phyloP scores from a whole-genome alignment of 2,797 vertebrate genomes.

The Melanotaenia pygmaea region DNA sequence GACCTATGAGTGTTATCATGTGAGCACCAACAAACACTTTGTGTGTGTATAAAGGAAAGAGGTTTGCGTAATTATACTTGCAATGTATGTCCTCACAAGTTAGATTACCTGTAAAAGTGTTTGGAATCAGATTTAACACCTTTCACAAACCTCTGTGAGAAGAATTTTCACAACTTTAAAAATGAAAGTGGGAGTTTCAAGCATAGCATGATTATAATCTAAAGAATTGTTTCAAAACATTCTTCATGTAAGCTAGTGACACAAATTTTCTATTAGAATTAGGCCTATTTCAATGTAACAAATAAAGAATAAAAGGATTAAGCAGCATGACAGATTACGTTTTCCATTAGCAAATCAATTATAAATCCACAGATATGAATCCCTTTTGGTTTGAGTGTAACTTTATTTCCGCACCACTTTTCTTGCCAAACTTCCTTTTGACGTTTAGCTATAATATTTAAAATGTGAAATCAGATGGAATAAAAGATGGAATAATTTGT shows the following conservation, averaged over 20 bases:
- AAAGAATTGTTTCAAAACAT: too few species aligned
- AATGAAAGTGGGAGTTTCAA: too few species aligned
- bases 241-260: too few species aligned
- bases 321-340: slow-evolving; percentile 46
- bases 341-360: slow-evolving; percentile 41
- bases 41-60: slow-evolving; percentile 10
- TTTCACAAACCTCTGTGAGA: background rate
- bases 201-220: too few species aligned
- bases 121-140: slow-evolving; percentile 7
- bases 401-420: slow-evolving; percentile 47
- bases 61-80: background rate
- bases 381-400: slow-evolving; percentile 46
- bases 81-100: background rate
- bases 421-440: slow-evolving; percentile 59
- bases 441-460: slow-evolving; percentile 67
- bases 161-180: background rate
- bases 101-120: background rate
- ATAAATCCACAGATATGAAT: slow-evolving; percentile 18
- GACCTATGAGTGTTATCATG: slow-evolving; percentile 52
- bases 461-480: slow-evolving; percentile 66
- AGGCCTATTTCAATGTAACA: too few species aligned
- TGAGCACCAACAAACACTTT: slow-evolving; percentile 42
- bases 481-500: slow-evolving; percentile 72
- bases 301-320: slow-evolving; percentile 10
- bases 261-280: slow-evolving; percentile 7